These are phyloP conservation scores for Andrena praecox DNA, from an alignment of 2,888 invertebrate species.

Conservation along the genomic window DNA sequence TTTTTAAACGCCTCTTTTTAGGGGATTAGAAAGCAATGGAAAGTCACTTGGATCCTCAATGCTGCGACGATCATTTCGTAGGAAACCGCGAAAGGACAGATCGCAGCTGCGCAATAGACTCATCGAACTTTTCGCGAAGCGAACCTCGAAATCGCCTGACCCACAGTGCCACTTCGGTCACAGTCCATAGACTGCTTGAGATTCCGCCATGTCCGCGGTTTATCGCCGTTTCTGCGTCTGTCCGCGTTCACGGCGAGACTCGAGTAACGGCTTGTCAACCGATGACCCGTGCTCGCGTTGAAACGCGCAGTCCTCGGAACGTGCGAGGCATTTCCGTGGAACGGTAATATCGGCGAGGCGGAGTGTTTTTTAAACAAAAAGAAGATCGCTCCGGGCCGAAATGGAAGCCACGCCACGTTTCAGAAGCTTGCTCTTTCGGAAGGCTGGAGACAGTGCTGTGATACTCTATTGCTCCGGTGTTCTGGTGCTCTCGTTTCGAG, in stretches of 20 bases:
- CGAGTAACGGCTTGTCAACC: constrained; percentile 53
- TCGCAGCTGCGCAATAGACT: too few relatives aligned
- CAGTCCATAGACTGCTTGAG: not conserved
- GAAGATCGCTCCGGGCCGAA: constrained; percentile 11
- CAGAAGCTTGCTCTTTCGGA: not conserved
- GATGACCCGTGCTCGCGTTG: constrained; percentile 38
- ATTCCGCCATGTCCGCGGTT: constrained; percentile 26
- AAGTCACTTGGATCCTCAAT: too few relatives aligned
- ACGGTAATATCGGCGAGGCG: constrained; percentile 34
- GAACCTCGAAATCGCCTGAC: not conserved
- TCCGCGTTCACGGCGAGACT: not conserved
- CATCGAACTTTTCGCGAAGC: too few relatives aligned
- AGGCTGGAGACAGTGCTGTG: not conserved
- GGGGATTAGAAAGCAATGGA: too few relatives aligned
- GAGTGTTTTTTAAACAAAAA: constrained; percentile 36
- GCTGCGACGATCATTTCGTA: too few relatives aligned
- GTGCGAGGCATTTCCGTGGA: constrained; percentile 49
- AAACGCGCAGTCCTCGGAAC: constrained; percentile 39
- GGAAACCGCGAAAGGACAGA: too few relatives aligned
- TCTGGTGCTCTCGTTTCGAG: not conserved
- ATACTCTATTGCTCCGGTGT: not conserved
- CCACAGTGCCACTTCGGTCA: not conserved
- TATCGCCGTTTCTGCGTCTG: constrained; percentile 27
- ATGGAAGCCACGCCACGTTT: constrained; percentile 13
- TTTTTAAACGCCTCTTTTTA: not conserved